Base-by-base conservation (phyloP, 2,113 vertebrate genomes). In the Paratilapia polleni region DNA sequence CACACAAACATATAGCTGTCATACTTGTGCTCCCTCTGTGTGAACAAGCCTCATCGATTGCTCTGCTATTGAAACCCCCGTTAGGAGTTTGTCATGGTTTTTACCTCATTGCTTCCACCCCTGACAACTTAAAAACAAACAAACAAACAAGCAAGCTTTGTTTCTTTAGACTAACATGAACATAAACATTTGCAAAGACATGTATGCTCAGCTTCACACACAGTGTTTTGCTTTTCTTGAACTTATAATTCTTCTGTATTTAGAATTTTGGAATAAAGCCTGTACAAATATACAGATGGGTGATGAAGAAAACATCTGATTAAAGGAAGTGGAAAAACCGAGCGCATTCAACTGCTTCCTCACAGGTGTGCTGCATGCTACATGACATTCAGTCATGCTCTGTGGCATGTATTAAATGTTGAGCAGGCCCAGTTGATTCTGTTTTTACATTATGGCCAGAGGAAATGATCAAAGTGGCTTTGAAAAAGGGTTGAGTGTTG, bases 31-130 rank as follows among this genome's bases (percentile, higher is more conserved):
- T 83, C 24, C 73, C 76, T 64, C 60, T 68, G 84, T 87, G 88
- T 90, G 84, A 92, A 89, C 22, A 76, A 38, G 75, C 19, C 11
- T 8, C 85, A 93, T 93, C 80, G 91, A 94, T 94, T 70, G 80
- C 73, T 80, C 78, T 68, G 84, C 84, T 68, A 80, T 86, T 57
- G 26, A 84, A 91, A 92, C 82, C 83, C 83, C 66, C 36, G 73
- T 88, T 61, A 82, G 81, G 87, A 80, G 77, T 77, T 88, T 78
- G 80, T 85, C 76, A 80, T 61, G 57, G 82, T 77, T 88, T n/a
- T 84, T 60, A 75, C 47, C 76, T 81, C 62, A 64, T 84, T 89
- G 87, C 31, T 83, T 86, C 49, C 77, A 89, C 34, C 64, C 22
- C 73, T 76, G 83, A 88, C 85, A 89, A 59, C 84, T 78, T n/a